These are phyloP conservation scores for Ips nitidus DNA, from an alignment of 1,140 invertebrate genomes.

Conservation along the genomic window DNA sequence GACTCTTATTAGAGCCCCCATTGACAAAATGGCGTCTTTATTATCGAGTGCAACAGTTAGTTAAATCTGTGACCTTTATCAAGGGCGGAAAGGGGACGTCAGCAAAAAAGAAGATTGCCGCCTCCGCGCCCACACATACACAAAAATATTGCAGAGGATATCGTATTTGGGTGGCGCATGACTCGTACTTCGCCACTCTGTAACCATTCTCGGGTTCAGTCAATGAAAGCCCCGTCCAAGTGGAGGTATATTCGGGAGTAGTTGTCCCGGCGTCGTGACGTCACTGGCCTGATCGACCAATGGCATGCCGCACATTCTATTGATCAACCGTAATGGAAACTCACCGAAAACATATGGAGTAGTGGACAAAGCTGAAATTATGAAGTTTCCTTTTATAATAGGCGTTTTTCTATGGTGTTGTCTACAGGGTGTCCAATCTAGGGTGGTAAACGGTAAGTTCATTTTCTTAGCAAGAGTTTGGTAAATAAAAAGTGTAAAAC, in stretches of 20 bases:
- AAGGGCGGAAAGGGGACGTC: no score
- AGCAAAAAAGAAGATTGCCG: no score
- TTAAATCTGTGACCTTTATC: no score
- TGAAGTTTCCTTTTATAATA: slow-evolving; percentile 44
- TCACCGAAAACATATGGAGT: slow-evolving; percentile 46
- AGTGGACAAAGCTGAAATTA: slow-evolving; percentile 37
- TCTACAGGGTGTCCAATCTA: slow-evolving; percentile 38
- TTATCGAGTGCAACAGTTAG: no score
- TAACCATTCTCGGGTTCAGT: slow-evolving; percentile 23
- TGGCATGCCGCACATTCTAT: slow-evolving; percentile 41
- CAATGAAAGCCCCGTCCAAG: slow-evolving; percentile 27
- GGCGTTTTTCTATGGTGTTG: slow-evolving; percentile 41
- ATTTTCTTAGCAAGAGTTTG: background rate
- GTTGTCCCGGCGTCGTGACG: slow-evolving; percentile 35
- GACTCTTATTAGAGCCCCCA: no score
- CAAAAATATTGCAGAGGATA: slow-evolving; percentile 1
- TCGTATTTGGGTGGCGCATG: slow-evolving; percentile 19
- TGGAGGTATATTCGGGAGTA: slow-evolving; percentile 15
- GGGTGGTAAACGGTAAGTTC: slow-evolving; percentile 43
- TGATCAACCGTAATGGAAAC: slow-evolving; percentile 43
- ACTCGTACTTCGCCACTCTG: background rate
- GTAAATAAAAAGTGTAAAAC: background rate
- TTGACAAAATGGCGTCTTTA: no score
- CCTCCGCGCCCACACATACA: slow-evolving; percentile 1
- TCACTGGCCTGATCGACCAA: slow-evolving; percentile 36